These are phyloP conservation scores for Parus major DNA, from an alignment of 2,113 vertebrate species.

Conservation along the genomic window DNA sequence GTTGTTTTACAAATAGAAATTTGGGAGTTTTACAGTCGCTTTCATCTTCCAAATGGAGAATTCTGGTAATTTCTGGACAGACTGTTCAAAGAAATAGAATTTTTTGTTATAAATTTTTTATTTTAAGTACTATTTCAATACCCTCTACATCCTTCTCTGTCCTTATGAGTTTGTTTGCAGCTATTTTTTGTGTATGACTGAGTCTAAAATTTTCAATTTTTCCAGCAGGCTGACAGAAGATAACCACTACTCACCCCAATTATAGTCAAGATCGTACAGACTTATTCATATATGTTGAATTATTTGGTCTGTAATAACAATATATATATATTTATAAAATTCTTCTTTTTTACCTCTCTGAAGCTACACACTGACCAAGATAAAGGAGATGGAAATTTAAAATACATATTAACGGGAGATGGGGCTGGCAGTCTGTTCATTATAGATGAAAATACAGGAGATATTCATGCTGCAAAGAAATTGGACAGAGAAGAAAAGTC, in stretches of 20 bases:
- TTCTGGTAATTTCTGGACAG: background rate
- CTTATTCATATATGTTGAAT: slow-evolving; percentile 25
- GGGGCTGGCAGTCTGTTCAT: slow-evolving; percentile 92
- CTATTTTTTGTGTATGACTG: background rate
- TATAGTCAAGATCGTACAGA: background rate
- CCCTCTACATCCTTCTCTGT: background rate
- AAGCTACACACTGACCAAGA: slow-evolving; percentile 98
- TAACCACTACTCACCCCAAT: slow-evolving; percentile 2
- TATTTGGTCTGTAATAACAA: slow-evolving; percentile 45
- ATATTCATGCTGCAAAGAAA: slow-evolving; percentile 95
- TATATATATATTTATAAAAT: slow-evolving; percentile 64
- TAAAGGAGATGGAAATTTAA: slow-evolving; percentile 91
- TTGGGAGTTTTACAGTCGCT: background rate
- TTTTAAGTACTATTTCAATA: background rate
- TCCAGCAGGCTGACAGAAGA: slow-evolving; percentile 9
- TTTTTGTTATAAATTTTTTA: background rate
- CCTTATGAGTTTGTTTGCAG: background rate
- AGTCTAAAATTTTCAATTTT: slow-evolving; percentile 18
- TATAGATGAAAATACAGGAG: slow-evolving; percentile 97
- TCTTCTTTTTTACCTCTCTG: slow-evolving; percentile 69
- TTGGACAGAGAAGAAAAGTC: slow-evolving; percentile 96
- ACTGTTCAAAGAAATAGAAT: background rate
- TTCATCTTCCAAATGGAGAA: background rate
- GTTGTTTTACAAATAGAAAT: background rate
- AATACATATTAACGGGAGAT: slow-evolving; percentile 93